Evolutionary conservation across 2,888 invertebrate genomes (phyloP).

Genomic region (Drosophila birchii): DNA sequence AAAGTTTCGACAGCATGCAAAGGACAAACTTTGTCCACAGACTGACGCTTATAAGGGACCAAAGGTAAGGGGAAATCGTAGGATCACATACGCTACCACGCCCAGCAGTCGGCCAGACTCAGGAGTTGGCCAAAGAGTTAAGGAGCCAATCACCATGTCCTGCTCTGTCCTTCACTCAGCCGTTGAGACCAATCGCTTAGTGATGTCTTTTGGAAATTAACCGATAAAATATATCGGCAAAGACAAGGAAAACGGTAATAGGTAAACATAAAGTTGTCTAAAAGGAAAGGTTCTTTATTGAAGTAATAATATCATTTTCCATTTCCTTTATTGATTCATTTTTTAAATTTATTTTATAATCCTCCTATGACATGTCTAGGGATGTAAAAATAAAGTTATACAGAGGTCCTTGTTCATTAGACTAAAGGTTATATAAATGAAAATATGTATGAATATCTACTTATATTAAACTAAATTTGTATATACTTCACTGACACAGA

Average conservation of each 20-base stretch:
- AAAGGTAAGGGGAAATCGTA: slow-evolving; percentile 11
- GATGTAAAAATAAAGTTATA: too few relatives aligned
- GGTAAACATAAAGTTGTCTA: too few relatives aligned
- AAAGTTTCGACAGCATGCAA: slow-evolving; percentile 78
- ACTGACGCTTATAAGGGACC: background rate
- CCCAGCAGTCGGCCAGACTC: slow-evolving; percentile 39
- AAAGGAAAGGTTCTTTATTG: too few relatives aligned
- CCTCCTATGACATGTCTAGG: background rate
- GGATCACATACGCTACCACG: slow-evolving; percentile 39
- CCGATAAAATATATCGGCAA: background rate
- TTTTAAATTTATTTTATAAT: too few relatives aligned
- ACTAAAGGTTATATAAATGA: too few relatives aligned
- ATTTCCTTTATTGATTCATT: background rate
- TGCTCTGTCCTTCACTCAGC: slow-evolving; percentile 36
- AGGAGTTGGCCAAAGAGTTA: slow-evolving; percentile 77
- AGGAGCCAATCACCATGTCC: slow-evolving; percentile 76
- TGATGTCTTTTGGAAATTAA: background rate
- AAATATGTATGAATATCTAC: too few relatives aligned
- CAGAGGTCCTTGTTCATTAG: too few relatives aligned
- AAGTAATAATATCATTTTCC: too few relatives aligned
- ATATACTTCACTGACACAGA: background rate
- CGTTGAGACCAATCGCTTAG: slow-evolving; percentile 8
- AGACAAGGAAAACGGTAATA: background rate
- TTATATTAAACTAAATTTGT: too few relatives aligned
- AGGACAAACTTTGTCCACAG: slow-evolving; percentile 71